phyloP scores from a whole-genome alignment of 2,113 vertebrate genomes.

The Mustela nigripes region DNA sequence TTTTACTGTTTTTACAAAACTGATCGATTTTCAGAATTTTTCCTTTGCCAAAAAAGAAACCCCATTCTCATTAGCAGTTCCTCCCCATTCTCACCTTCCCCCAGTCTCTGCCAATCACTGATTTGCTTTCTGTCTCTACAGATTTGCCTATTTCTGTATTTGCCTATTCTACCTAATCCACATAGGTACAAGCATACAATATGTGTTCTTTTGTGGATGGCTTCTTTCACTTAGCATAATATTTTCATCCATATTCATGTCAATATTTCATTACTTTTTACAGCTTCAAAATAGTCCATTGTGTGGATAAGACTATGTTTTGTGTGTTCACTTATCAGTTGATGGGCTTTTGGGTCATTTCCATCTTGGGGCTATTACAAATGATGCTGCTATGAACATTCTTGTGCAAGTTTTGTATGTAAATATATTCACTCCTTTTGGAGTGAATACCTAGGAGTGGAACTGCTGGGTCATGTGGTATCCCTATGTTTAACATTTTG shows the following conservation, averaged over 20 bases:
- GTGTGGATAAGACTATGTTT: not conserved
- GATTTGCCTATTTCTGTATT: not conserved
- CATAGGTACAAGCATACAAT: not conserved
- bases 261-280: not conserved
- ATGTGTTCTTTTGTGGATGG: not conserved
- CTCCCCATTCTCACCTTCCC: not conserved
- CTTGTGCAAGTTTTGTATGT: not conserved
- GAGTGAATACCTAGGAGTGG: not conserved
- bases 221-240: not conserved
- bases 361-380: not conserved
- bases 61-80: not conserved
- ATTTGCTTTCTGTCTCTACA: not conserved
- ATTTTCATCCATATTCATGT: not conserved
- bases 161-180: not conserved
- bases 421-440: not conserved
- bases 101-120: not conserved
- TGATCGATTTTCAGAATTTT: not conserved
- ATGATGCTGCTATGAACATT: not conserved
- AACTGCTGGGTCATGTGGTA: not conserved
- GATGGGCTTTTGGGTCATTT: not conserved
- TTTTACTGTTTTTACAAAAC: not conserved
- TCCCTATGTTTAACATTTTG: not conserved
- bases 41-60: not conserved
- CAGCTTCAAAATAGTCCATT: not conserved
- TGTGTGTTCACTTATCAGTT: not conserved